Base-by-base conservation (phyloP, 2,888 invertebrate species). In the Pachydiplax longipennis region DNA sequence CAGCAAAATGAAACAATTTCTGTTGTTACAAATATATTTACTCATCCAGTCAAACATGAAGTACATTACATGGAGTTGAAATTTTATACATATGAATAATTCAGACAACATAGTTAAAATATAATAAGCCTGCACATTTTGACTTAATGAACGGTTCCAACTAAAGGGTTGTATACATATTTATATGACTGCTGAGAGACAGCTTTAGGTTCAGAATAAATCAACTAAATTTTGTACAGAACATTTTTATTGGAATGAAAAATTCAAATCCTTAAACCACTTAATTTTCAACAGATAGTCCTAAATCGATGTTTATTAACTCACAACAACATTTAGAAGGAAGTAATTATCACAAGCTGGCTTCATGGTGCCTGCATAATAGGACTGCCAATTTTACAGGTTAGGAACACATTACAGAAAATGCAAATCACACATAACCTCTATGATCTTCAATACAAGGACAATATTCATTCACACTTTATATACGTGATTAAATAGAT, bases 331-430 rank as follows among this genome's bases (percentile, higher is more conserved):
- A 87, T 65, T 87, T 87, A 87, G 87, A 58, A 87, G 87, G 87
- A 87, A 87, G 87, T 87, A 87, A 25, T 37, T 87, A 87, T 87
- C 87, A 87, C 87, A 87, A 87, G 87, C 87, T 87, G 87, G 87
- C 87, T 87, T 61, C 48, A 25, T 58, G 53, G 87, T 87, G 87
- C 87, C 87, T 65, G 87, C 87, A 31, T n/a, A 61, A n/a, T 87
- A 87, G 87, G 87, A 65, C 65, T 87, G 87, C 87, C 87, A 87
- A 61, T 87, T 61, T 87, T 10, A 87, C 58, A 73, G 73, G 31
- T 31, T 73, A 73, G 73, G 73, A 73, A 73, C 73, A 73, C 73
- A 73, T 25, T 73, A 73, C 73, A 73, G 73, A 87, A 87, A 58
- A 87, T 87, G 61, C 87, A 87, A 31, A 65, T 87, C 15, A 87